These are phyloP conservation scores for Tapirus terrestris DNA, from an alignment of 2,113 vertebrate species.

Conservation along the genomic window DNA sequence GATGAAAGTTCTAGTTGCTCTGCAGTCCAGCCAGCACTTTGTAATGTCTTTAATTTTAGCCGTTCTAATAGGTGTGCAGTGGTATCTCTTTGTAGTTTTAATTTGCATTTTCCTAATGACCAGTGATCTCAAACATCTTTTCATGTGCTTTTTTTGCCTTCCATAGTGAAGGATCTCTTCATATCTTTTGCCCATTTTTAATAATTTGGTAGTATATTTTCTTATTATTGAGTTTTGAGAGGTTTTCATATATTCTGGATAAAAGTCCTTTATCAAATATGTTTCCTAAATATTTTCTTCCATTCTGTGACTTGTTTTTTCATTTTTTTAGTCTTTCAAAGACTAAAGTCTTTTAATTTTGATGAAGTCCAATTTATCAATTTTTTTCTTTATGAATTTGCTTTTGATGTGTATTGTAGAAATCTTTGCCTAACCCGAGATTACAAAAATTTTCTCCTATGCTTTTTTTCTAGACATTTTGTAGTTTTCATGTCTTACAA, in stretches of 20 bases:
- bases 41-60: not conserved
- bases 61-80: not conserved
- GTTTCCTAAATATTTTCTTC: not conserved
- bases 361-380: not conserved
- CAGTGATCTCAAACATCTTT: not conserved
- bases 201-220: conserved; percentile 7
- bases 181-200: not conserved
- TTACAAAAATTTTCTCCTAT: not conserved
- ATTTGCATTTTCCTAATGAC: not conserved
- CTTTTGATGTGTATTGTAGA: conserved; percentile 7
- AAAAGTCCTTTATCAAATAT: not conserved
- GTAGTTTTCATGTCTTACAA: not conserved
- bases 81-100: not conserved
- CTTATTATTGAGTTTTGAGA: not conserved
- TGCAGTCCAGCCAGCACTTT: not conserved
- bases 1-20: not conserved
- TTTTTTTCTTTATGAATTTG: not conserved
- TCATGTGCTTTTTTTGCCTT: conserved; percentile 13
- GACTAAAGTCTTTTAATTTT: conserved; percentile 29
- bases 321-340: conserved; percentile 23
- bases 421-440: not conserved
- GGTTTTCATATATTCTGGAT: not conserved
- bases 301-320: not conserved
- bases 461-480: not conserved
- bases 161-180: not conserved